Evolutionary conservation across 2,113 vertebrate species (phyloP), one percentile per base, ranked within the genome.

Genomic region (Brachirus orientalis): DNA sequence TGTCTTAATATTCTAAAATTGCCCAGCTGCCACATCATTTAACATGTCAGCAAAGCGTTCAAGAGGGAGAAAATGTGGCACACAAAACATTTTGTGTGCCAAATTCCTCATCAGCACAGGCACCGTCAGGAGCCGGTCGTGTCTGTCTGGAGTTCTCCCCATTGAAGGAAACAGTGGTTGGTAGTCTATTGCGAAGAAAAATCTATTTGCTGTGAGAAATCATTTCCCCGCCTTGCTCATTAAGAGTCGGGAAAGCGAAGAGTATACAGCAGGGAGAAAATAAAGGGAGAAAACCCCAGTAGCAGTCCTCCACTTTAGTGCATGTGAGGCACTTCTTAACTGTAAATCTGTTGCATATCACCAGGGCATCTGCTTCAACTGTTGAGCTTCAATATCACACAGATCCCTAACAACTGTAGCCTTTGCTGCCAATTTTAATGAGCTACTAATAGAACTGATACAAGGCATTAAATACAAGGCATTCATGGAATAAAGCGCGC

Each of bases 361-460:
- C 40, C 14, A 17, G 59, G 48, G 69, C 65, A 63, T 72, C 56
- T 13, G 69, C 69, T 55, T 54, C 66, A 77, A 11, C 33, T 48
- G 72, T 71, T 72, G 60, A 59, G 17, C 68, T 63, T 57, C 64
- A 65, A 59, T 52, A 57, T 80, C 60, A 73, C 53, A 43, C 35
- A 54, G 62, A 47, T 71, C 62, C 46, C 55, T 69, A 63, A 65
- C 22, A 71, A 81, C 50, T 57, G 55, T 54, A 22, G 51, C 36
- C 45, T 59, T 28, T 19, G 19, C 43, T 65, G 63, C 28, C 79
- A 55, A 11, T 68, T 80, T 76, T 63, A 78, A 78, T 78, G 62
- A 76, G 57, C 20, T 19, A 2, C 52, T 64, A 48, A 58, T 57
- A 80, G 41, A 76, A n/a, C n/a, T n/a, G n/a, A n/a, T n/a, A n/a